Conservation (phyloP, 1,140 invertebrate genomes). For the Atta cephalotes region DNA sequence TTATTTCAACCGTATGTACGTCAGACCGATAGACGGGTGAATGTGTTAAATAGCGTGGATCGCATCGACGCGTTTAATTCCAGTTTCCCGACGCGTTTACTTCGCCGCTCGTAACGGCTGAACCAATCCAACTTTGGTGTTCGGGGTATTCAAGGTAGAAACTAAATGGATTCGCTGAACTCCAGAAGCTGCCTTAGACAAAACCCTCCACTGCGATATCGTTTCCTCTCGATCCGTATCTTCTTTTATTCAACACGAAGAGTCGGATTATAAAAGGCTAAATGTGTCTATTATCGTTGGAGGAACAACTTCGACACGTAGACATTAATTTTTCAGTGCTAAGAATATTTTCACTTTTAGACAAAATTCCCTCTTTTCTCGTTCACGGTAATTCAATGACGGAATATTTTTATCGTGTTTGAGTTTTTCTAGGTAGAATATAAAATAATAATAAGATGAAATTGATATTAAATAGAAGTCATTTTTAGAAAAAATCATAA, state of each 20-base stretch:
- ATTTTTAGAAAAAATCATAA: too few relatives aligned
- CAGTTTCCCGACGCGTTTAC: constrained; percentile 54
- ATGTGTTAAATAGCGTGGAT: constrained; percentile 55
- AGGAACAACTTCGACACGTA: not conserved
- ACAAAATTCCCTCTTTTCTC: not conserved
- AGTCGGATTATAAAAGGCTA: constrained; percentile 15
- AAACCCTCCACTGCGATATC: constrained; percentile 37
- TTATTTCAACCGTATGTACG: constrained; percentile 23
- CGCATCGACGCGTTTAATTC: constrained; percentile 58
- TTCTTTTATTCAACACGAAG: not conserved
- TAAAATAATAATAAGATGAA: too few relatives aligned
- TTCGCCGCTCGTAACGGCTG: constrained; percentile 45
- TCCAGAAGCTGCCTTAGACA: constrained; percentile 40
- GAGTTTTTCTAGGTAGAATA: too few relatives aligned
- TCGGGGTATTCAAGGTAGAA: constrained; percentile 62
- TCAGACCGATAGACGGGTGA: constrained; percentile 17
- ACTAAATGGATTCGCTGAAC: constrained; percentile 71
- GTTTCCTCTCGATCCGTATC: constrained; percentile 32
- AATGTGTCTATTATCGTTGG: not conserved
- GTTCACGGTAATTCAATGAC: not conserved
- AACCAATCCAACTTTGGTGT: constrained; percentile 52
- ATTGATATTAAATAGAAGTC: too few relatives aligned
- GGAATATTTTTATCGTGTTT: not conserved
- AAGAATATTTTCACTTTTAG: not conserved
- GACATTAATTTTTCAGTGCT: constrained; percentile 17